A percentile compares a stretch with the other conserved stretches of the same genome.
Conservation (phyloP, 2,797 vertebrate species). For the Gymnodraco acuticeps region DNA sequence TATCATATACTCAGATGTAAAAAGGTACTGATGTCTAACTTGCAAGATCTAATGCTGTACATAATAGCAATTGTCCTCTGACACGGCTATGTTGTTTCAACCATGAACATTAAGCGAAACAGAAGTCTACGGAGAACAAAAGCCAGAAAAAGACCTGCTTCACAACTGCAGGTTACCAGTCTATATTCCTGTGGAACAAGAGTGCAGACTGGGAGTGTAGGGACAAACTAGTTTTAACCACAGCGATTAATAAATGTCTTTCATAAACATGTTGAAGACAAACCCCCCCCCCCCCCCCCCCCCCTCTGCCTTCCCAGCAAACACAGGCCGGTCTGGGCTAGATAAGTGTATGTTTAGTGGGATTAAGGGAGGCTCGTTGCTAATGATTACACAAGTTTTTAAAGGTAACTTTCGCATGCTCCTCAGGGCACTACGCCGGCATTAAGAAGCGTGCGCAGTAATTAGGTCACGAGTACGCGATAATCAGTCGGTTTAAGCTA, state of each 20-base stretch:
- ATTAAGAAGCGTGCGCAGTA: constrained; percentile 84
- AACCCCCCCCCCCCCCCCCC: constrained; percentile 31
- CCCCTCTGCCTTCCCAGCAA: constrained; percentile 52
- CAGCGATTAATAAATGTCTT: constrained; percentile 82
- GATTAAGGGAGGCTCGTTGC: constrained; percentile 87
- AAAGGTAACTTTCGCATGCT: constrained; percentile 89
- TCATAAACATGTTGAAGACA: constrained; percentile 77
- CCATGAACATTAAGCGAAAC: constrained; percentile 36
- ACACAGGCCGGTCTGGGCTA: constrained; percentile 72
- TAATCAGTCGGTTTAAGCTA: constrained; percentile 86
- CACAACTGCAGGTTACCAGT: constrained; percentile 59
- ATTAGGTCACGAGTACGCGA: constrained; percentile 89
- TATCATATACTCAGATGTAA: not conserved
- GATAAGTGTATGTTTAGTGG: constrained; percentile 87
- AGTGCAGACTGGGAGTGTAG: constrained; percentile 70
- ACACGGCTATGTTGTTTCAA: constrained; percentile 22
- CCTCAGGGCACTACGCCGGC: constrained; percentile 83
- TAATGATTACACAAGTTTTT: constrained; percentile 91
- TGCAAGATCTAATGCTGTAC: not conserved
- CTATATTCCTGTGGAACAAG: constrained; percentile 60
- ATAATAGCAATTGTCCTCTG: constrained; percentile 24
- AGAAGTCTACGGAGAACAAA: constrained; percentile 40
- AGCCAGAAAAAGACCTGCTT: constrained; percentile 35
- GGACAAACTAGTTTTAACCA: constrained; percentile 78
- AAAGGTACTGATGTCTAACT: not conserved